phyloP scores from a whole-genome alignment of 2,797 vertebrate species.

The Lepus townsendii region DNA sequence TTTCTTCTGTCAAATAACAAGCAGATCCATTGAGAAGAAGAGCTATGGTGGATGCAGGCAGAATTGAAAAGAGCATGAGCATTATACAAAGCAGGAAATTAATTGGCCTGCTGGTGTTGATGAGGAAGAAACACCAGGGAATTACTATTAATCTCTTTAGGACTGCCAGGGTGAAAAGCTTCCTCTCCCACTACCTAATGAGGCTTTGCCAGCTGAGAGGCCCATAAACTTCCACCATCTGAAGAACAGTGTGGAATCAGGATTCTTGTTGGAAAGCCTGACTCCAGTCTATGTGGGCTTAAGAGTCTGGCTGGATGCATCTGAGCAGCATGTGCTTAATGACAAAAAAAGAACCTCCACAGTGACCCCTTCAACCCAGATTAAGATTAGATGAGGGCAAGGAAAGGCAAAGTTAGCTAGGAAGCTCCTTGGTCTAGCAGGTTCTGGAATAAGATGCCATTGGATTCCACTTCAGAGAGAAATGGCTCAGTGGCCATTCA shows the following conservation, averaged over 20 bases:
- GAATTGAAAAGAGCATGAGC: slow-evolving; percentile 36
- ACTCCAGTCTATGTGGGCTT: neutral
- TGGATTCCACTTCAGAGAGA: neutral
- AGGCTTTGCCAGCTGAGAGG: neutral
- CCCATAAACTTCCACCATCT: neutral
- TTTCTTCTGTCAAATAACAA: neutral
- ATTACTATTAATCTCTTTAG: slow-evolving; percentile 37
- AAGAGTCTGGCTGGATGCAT: neutral
- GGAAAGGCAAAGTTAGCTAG: neutral
- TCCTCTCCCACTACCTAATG: neutral
- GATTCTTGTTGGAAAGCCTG: neutral
- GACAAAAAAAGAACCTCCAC: neutral
- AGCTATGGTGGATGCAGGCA: neutral
- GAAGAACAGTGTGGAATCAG: neutral
- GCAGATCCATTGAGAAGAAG: neutral
- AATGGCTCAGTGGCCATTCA: neutral
- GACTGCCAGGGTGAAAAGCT: neutral
- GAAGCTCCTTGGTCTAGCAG: neutral
- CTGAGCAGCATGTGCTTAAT: neutral
- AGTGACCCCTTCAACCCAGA: neutral
- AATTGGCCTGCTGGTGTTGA: slow-evolving; percentile 9
- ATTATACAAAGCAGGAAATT: neutral
- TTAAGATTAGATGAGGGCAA: neutral
- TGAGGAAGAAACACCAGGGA: slow-evolving; percentile 17
- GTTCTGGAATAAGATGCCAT: neutral